These are phyloP conservation scores for Acipenser ruthenus DNA, from an alignment of 2,797 vertebrate species.

Conservation along the genomic window DNA sequence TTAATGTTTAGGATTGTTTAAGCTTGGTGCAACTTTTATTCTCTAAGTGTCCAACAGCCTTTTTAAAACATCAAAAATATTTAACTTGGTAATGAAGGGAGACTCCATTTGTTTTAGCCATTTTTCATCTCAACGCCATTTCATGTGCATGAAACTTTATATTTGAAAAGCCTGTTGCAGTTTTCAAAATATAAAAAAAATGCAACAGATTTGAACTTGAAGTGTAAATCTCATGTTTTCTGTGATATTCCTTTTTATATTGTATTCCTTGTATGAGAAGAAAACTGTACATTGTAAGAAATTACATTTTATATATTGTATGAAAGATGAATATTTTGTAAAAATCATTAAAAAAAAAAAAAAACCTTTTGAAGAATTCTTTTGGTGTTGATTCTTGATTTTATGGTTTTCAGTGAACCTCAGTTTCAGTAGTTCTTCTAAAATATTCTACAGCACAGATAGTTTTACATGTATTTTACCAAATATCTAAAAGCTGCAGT, in stretches of 20 bases:
- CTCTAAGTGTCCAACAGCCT: not conserved
- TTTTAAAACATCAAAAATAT: not conserved
- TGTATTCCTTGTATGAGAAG: conserved; percentile 65
- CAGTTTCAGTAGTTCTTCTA: too few species aligned
- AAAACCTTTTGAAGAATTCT: not conserved
- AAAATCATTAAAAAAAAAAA: conserved; percentile 20
- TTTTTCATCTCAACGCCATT: conserved; percentile 45
- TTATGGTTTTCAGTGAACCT: too few species aligned
- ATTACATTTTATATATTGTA: conserved; percentile 74
- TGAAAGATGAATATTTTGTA: conserved; percentile 50
- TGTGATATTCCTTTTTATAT: conserved; percentile 55
- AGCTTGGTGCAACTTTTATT: too few species aligned
- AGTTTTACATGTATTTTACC: too few species aligned
- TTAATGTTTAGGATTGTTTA: not conserved
- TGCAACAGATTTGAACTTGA: conserved; percentile 65
- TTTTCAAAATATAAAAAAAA: conserved; percentile 59
- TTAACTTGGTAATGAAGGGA: conserved; percentile 55
- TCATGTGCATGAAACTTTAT: conserved; percentile 67
- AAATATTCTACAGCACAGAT: too few species aligned
- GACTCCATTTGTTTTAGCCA: conserved; percentile 30
- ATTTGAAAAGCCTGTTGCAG: conserved; percentile 48
- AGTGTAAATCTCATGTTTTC: conserved; percentile 69
- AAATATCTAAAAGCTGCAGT: too few species aligned
- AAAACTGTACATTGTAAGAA: conserved; percentile 73
- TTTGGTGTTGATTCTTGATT: not conserved